These are phyloP conservation scores for Erpetoichthys calabaricus DNA, from an alignment of 2,797 vertebrate species.

Conservation along the genomic window DNA sequence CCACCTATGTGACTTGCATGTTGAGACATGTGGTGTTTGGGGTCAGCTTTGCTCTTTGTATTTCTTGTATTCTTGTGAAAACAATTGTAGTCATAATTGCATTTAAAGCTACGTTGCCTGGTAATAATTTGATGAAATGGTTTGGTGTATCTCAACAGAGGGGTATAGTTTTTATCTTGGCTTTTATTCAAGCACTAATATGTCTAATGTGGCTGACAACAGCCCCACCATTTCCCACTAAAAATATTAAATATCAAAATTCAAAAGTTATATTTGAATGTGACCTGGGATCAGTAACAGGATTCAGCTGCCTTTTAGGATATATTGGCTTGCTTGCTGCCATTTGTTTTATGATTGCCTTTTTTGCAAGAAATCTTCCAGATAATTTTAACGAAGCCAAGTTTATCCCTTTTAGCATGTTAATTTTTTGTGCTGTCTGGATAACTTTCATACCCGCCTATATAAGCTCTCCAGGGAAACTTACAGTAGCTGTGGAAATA, in stretches of 20 bases:
- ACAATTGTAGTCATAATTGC: slow-evolving; percentile 47
- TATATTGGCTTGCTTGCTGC: slow-evolving; percentile 46
- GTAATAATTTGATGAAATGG: slow-evolving; percentile 39
- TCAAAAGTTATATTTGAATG: slow-evolving; percentile 40
- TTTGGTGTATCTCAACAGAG: slow-evolving; percentile 43
- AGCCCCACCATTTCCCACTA: slow-evolving; percentile 33
- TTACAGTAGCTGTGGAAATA: slow-evolving; percentile 44
- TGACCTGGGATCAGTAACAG: slow-evolving; percentile 37
- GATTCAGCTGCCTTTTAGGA: slow-evolving; percentile 47
- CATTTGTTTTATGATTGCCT: slow-evolving; percentile 42
- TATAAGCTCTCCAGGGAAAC: slow-evolving; percentile 47
- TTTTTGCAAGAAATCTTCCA: slow-evolving; percentile 44
- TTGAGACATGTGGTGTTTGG: slow-evolving; percentile 46
- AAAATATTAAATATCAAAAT: slow-evolving; percentile 31
- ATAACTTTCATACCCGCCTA: slow-evolving; percentile 52
- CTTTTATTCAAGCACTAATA: slow-evolving; percentile 39
- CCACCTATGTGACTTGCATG: slow-evolving; percentile 41
- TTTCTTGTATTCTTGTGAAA: slow-evolving; percentile 51
- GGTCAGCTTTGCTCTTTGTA: slow-evolving; percentile 49
- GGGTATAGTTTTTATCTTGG: slow-evolving; percentile 37
- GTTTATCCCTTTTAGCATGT: slow-evolving; percentile 44
- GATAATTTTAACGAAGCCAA: slow-evolving; percentile 53
- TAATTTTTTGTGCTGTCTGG: slow-evolving; percentile 56
- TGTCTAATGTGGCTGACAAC: slow-evolving; percentile 40
- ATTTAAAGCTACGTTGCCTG: slow-evolving; percentile 41